Percentiles rank a stretch among this genome's conserved stretches.
Conservation (phyloP, 2,888 invertebrate genomes). For the Tiphia femorata region DNA sequence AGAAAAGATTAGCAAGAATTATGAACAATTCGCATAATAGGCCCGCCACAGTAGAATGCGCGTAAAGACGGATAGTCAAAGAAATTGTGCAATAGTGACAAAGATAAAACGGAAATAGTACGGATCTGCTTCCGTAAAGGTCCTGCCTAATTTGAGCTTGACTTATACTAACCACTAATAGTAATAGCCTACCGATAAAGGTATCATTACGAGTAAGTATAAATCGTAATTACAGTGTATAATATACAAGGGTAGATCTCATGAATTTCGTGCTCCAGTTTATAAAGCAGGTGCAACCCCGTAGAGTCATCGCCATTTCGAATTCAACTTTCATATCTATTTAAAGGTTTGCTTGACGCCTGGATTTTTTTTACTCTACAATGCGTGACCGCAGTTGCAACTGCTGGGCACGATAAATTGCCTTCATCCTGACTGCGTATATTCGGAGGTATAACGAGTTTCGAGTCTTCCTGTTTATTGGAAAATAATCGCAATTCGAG, state of each 20-base stretch:
- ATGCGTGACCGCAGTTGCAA: too few relatives aligned
- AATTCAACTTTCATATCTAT: too few relatives aligned
- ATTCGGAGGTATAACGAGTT: too few relatives aligned
- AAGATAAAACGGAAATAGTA: conserved; percentile 38
- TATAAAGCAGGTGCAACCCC: too few relatives aligned
- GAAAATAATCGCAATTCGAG: too few relatives aligned
- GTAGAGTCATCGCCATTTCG: too few relatives aligned
- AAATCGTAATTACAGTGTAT: conserved; percentile 66
- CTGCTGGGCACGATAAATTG: too few relatives aligned
- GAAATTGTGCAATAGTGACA: conserved; percentile 51
- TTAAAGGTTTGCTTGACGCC: too few relatives aligned
- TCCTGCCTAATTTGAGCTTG: conserved; percentile 62
- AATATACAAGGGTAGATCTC: conserved; percentile 58
- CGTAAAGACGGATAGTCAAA: conserved; percentile 10
- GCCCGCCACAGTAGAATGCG: conserved; percentile 23
- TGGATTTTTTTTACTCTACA: too few relatives aligned
- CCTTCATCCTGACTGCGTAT: too few relatives aligned
- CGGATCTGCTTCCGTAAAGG: conserved; percentile 20
- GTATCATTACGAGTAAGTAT: conserved; percentile 63
- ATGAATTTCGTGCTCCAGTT: too few relatives aligned
- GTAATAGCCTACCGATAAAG: conserved; percentile 61
- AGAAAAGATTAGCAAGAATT: conserved; percentile 14
- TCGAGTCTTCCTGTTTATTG: too few relatives aligned
- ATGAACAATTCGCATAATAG: conserved; percentile 18
- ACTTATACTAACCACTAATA: conserved; percentile 62